phyloP scores from a whole-genome alignment of 1,140 invertebrate genomes.

The Stenopsyche tienmushanensis region DNA sequence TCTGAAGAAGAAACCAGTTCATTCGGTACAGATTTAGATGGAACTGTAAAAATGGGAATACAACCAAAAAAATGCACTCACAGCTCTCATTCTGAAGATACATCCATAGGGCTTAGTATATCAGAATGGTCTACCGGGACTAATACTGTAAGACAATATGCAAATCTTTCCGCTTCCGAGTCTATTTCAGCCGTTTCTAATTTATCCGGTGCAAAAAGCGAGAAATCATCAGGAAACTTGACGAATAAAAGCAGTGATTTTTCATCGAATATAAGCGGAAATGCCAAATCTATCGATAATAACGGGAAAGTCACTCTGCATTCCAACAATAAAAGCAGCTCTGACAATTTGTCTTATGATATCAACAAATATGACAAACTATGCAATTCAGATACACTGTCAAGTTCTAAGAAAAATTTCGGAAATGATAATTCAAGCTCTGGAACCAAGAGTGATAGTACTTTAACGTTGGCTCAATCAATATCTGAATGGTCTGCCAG shows the following conservation, averaged over 20 bases:
- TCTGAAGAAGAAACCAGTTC: conserved; percentile 68
- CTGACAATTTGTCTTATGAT: conserved; percentile 53
- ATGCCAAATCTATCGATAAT: conserved; percentile 49
- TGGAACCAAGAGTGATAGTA: conserved; percentile 63
- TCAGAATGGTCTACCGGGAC: conserved; percentile 83
- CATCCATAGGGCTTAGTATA: conserved; percentile 77
- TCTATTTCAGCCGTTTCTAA: conserved; percentile 62
- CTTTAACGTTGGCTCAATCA: conserved; percentile 60
- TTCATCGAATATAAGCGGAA: conserved; percentile 47
- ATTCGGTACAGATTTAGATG: conserved; percentile 71
- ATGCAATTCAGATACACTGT: conserved; percentile 60
- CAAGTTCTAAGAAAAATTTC: conserved; percentile 50
- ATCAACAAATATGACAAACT: conserved; percentile 60
- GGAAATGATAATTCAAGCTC: conserved; percentile 53
- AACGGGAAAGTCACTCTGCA: conserved; percentile 45
- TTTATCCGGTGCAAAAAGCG: conserved; percentile 58
- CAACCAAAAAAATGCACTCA: conserved; percentile 74
- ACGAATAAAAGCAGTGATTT: conserved; percentile 47
- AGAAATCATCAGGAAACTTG: conserved; percentile 59
- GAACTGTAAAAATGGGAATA: conserved; percentile 73
- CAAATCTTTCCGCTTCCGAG: conserved; percentile 66
- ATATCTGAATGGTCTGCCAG: conserved; percentile 64
- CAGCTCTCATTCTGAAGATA: conserved; percentile 80
- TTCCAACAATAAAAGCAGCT: conserved; percentile 54
- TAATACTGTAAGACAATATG: conserved; percentile 75